phyloP scores from a whole-genome alignment of 2,797 vertebrate genomes.

The Sebastes itinus region DNA sequence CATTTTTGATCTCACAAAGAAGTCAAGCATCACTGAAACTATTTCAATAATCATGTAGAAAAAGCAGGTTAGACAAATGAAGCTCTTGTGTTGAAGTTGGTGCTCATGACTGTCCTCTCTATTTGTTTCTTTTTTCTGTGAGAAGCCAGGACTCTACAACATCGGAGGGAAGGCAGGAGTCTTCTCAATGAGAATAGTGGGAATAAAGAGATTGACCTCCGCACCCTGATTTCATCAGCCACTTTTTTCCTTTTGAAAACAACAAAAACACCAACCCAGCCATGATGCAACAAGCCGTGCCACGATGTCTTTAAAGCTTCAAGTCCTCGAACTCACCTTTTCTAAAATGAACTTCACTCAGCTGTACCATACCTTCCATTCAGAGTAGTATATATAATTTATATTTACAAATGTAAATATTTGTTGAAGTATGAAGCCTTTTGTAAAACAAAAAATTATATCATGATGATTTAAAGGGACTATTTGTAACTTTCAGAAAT shows the following conservation, averaged over 20 bases:
- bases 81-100: slow-evolving; percentile 1
- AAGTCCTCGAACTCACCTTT: slow-evolving; percentile 15
- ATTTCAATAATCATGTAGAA: background rate
- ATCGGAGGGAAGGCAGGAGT: slow-evolving; percentile 25
- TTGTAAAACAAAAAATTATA: too few species aligned
- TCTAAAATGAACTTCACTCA: slow-evolving; percentile 26
- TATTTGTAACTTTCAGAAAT: too few species aligned
- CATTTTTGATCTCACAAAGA: slow-evolving; percentile 33
- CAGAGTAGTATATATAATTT: background rate
- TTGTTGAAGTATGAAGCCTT: too few species aligned
- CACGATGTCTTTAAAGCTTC: slow-evolving; percentile 33
- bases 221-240: slow-evolving; percentile 40
- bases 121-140: background rate
- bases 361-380: slow-evolving; percentile 28
- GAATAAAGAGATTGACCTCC: slow-evolving; percentile 46
- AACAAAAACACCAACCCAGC: slow-evolving; percentile 40
- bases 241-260: background rate
- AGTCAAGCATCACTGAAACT: slow-evolving; percentile 5
- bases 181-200: slow-evolving; percentile 58
- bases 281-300: slow-evolving; percentile 28
- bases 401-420: too few species aligned
- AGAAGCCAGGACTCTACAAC: slow-evolving; percentile 51
- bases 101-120: background rate
- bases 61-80: background rate
- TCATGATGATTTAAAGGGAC: too few species aligned